Evolutionary conservation across 2,797 vertebrate species (phyloP), one percentile per base, ranked within the genome.

Genomic region (Synanceia verrucosa): DNA sequence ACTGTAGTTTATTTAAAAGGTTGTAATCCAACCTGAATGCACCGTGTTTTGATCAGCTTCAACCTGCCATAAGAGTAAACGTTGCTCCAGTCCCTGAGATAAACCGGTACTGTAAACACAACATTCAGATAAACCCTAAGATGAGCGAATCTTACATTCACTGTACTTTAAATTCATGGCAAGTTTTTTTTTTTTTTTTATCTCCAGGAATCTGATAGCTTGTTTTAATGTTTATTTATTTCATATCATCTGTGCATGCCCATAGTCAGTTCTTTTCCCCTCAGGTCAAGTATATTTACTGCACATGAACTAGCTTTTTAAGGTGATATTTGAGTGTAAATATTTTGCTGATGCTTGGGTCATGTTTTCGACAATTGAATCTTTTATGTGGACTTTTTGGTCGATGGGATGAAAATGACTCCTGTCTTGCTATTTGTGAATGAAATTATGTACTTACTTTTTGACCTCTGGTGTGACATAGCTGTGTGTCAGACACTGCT

Each of bases 271-370:
- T 78, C 7, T 69, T 78, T 80, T 82, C 23, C 56, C 73, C 75
- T 80, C 69, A 71, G 80, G 70, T 64, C 73, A 72, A 80, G 70
- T 78, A 70, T 77, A 80, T 82, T 79, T 86, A 86, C 81, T 88
- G 81, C 86, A 91, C 62, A 88, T 87, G 73, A 62, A 72, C 58
- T 48, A 75, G 73, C 81, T 84, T 87, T 88, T 89, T 72, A 78
- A 78, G 68, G 71, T 76, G 55, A 78, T 58, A 76, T 21, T 74
- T 73, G n/a, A n/a, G 64, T 90, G 77, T 79, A 76, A 67, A 74
- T 85, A 70, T 83, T 53, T 72, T 72, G 75, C 75, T 80, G 65
- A 73, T 53, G 56, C 31, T 56, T 84, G 28, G 61, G 51, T 84
- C 63, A 75, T 79, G 73, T 83, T 78, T 73, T 79, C 80, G 55